A percentile compares a stretch with the other conserved stretches of the same genome.
Evolutionary conservation across 2,888 invertebrate species (phyloP).

Genomic region (Nomada hirtipes): DNA sequence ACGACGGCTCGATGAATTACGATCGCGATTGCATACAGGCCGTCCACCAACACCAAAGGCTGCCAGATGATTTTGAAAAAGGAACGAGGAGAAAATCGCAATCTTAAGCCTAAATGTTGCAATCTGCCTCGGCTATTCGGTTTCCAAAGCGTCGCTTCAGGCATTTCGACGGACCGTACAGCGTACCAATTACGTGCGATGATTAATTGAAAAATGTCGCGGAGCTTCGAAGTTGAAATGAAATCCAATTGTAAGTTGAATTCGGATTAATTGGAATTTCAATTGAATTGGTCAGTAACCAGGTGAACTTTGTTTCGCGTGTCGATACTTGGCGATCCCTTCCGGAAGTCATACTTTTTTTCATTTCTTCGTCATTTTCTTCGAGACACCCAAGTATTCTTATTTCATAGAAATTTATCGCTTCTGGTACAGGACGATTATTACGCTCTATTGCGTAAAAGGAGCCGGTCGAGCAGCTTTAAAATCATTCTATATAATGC

Average conservation of each 20-base stretch:
- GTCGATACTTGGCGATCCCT: too few relatives aligned
- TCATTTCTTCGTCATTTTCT: neutral
- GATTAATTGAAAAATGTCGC: neutral
- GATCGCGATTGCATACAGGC: neutral
- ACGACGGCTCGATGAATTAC: neutral
- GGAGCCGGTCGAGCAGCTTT: constrained; percentile 47
- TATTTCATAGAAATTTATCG: neutral
- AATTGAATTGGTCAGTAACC: too few relatives aligned
- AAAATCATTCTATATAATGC: constrained; percentile 41
- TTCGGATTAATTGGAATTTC: too few relatives aligned
- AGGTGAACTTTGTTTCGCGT: too few relatives aligned
- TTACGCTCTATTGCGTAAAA: constrained; percentile 32
- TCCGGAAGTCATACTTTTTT: too few relatives aligned
- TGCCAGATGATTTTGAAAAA: constrained; percentile 1
- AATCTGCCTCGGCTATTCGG: neutral
- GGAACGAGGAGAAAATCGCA: neutral
- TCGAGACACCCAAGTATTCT: neutral
- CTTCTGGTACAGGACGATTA: constrained; percentile 20
- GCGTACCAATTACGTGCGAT: neutral
- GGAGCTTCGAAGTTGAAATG: too few relatives aligned
- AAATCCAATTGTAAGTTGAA: too few relatives aligned
- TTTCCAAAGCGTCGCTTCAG: constrained; percentile 25
- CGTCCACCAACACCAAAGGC: neutral
- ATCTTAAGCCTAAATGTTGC: neutral
- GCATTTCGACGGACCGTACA: too few relatives aligned